These are phyloP conservation scores for Corvus hawaiiensis DNA, from an alignment of 2,113 vertebrate genomes.

Conservation along the genomic window DNA sequence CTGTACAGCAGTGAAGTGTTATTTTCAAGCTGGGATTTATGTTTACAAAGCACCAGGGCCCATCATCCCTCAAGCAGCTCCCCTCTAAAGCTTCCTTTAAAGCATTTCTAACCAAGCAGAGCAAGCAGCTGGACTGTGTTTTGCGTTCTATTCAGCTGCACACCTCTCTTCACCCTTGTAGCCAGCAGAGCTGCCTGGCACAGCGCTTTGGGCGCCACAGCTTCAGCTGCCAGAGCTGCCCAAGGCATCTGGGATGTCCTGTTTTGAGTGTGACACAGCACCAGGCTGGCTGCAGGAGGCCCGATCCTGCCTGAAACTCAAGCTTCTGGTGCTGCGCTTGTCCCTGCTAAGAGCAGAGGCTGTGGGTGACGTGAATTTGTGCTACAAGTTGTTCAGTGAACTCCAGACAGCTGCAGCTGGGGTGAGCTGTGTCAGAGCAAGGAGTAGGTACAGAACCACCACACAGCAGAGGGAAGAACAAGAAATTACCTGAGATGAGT, in stretches of 20 bases:
- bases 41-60: neutral
- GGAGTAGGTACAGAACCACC: neutral
- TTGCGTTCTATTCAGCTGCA: neutral
- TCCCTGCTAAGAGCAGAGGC: neutral
- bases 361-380: neutral
- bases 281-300: neutral
- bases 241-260: neutral
- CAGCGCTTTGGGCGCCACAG: neutral
- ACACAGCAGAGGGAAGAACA: neutral
- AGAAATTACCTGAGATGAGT: neutral
- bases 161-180: fast-evolving
- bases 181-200: neutral
- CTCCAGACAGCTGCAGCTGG: neutral
- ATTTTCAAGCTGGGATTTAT: neutral
- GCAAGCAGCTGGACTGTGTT: neutral
- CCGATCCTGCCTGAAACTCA: neutral
- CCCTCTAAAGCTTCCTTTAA: neutral
- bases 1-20: neutral
- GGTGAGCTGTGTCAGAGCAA: neutral
- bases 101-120: neutral
- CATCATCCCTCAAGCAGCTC: neutral
- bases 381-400: neutral
- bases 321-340: neutral
- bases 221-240: neutral
- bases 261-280: fast-evolving